Conservation (phyloP, 2,888 invertebrate genomes). For the Barypeithes pellucidus region DNA sequence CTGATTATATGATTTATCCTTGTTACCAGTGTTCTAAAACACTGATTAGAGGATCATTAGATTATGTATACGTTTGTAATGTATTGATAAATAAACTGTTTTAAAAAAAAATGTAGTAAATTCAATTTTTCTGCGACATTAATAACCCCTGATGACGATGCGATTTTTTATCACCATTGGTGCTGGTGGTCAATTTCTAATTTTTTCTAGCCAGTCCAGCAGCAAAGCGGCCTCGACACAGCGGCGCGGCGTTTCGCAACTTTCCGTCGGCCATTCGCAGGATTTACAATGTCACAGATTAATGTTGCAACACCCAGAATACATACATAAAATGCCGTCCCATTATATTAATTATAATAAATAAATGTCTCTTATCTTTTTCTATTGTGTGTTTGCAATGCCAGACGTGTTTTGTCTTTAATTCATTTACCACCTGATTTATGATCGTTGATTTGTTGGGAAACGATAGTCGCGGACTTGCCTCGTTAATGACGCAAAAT, state of each 20-base stretch:
- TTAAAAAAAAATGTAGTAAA: no score
- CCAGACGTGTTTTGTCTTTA: constrained; percentile 27
- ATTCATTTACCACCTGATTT: constrained; percentile 34
- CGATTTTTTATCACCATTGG: constrained; percentile 5
- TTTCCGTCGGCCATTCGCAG: constrained; percentile 36
- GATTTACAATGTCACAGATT: constrained; percentile 53
- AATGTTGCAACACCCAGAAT: constrained; percentile 49
- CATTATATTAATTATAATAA: constrained; percentile 31
- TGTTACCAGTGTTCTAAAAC: no score
- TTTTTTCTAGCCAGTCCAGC: constrained; percentile 36
- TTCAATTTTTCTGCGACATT: no score
- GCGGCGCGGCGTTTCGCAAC: constrained; percentile 50
- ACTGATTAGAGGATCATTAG: no score
- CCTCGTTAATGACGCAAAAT: no score
- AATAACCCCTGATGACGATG: no score
- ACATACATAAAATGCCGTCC: constrained; percentile 33
- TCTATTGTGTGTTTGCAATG: constrained; percentile 23
- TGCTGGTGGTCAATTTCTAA: constrained; percentile 32
- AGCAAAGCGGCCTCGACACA: constrained; percentile 52
- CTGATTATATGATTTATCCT: no score
- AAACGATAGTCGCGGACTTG: no score
- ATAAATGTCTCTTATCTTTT: constrained; percentile 36
- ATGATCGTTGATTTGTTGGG: constrained; percentile 24
- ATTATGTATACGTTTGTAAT: no score
- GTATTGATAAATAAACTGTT: no score